These are phyloP conservation scores for Lycodopsis pacificus DNA, from an alignment of 2,797 vertebrate species.

Conservation along the genomic window DNA sequence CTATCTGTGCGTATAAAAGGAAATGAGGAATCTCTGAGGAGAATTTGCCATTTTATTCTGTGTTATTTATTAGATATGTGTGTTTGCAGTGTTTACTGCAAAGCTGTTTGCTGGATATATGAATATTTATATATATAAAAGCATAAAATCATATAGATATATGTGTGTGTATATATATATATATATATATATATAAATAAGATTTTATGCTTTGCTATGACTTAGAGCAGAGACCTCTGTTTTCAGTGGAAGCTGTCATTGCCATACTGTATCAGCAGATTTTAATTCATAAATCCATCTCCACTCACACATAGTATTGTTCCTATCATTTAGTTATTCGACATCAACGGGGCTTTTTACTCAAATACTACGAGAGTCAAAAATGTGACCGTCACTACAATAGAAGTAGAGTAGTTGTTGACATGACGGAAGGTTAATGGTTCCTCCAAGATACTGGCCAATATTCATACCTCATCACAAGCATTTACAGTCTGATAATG, in stretches of 20 bases:
- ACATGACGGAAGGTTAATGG: conserved; percentile 50
- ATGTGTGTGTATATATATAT: too few species aligned
- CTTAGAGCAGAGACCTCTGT: conserved; percentile 45
- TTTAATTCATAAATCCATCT: conserved; percentile 40
- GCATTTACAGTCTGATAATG: conserved; percentile 58
- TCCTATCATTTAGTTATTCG: conserved; percentile 39
- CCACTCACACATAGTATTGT: conserved; percentile 40
- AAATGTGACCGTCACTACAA: conserved; percentile 35
- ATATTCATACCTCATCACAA: conserved; percentile 75
- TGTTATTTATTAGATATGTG: conserved; percentile 71
- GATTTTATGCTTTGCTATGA: conserved; percentile 50
- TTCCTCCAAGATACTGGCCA: conserved; percentile 59
- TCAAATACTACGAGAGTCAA: conserved; percentile 26
- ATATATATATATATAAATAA: conserved; percentile 14
- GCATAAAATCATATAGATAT: conserved; percentile 38
- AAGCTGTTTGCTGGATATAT: conserved; percentile 49
- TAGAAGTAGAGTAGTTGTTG: conserved; percentile 32
- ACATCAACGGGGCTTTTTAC: conserved; percentile 34
- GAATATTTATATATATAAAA: conserved; percentile 30
- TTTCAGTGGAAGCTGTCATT: conserved; percentile 58
- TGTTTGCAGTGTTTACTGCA: conserved; percentile 54
- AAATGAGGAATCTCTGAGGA: conserved; percentile 68
- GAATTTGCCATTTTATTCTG: conserved; percentile 74
- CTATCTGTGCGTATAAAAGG: conserved; percentile 67
- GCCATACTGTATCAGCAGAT: conserved; percentile 50